Conservation (phyloP, 2,888 invertebrate species). For the Lycia hirtaria region DNA sequence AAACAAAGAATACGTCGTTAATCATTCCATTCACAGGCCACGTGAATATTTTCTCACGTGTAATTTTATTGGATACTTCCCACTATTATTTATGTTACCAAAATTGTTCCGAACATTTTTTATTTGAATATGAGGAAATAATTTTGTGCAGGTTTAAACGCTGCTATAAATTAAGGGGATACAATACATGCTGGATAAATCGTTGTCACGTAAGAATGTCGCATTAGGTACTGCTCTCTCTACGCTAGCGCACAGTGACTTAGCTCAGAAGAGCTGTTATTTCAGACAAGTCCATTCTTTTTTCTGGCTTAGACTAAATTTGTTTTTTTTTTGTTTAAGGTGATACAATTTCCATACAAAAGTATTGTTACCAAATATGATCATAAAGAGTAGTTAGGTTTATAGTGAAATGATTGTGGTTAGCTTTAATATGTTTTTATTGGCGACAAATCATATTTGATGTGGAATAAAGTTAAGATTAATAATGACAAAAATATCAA, state of each 20-base stretch:
- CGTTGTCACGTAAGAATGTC: conserved; percentile 84
- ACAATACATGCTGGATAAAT: conserved; percentile 83
- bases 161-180: conserved; percentile 74
- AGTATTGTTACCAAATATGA: too few relatives aligned
- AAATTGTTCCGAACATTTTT: conserved; percentile 52
- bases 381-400: too few relatives aligned
- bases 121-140: conserved; percentile 68
- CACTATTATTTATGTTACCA: conserved; percentile 38
- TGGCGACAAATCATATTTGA: too few relatives aligned
- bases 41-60: conserved; percentile 20
- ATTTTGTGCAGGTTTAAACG: conserved; percentile 72
- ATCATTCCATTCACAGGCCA: conserved; percentile 6
- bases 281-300: too few relatives aligned
- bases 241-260: conserved; percentile 10
- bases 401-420: too few relatives aligned
- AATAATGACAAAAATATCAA: too few relatives aligned
- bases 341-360: too few relatives aligned
- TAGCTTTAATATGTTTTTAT: too few relatives aligned
- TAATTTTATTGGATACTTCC: conserved; percentile 36
- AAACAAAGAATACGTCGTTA: conserved; percentile 15
- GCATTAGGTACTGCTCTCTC: conserved; percentile 65
- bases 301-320: too few relatives aligned
- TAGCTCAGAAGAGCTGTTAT: too few relatives aligned
- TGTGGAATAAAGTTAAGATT: too few relatives aligned
- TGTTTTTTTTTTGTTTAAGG: too few relatives aligned